Base-by-base conservation (phyloP, 2,888 invertebrate genomes). In the Orthosia incerta region DNA sequence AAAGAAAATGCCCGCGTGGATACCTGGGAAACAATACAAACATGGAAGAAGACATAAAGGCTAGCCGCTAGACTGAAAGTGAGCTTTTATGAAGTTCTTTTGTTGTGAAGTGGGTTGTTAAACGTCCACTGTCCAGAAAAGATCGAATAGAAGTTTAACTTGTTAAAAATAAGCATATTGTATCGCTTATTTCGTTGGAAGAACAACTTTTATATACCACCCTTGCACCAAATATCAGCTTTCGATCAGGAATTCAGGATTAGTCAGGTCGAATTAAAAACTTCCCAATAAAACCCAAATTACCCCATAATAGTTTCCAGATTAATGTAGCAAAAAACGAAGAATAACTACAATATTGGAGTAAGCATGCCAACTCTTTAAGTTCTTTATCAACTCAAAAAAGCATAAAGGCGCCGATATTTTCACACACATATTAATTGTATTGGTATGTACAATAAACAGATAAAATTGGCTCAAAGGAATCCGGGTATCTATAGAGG, bases 391-490 rank as follows among this genome's bases (percentile, higher is more conserved):
- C 16, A 62, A 51, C n/a, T 12, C 18, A 55, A 56, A 71, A 66
- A 60, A 64, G 0, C 39, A 26, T 45, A 81, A 86, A 86, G 67
- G 69, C 16, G 61, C 84, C 80, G 76, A 74, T 67, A 74, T 57
- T 64, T 76, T 80, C 75, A 73, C 80, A 80, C 76, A 75, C 76
- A 73, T 81, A 67, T 67, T 80, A 76, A 80, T 86, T 76, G 77
- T 84, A 71, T 76, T 76, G 76, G 61, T 72, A 71, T 57, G 53
- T 55, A 71, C 64, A 74, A 82, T 51, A 80, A 78, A 80, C 77
- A 80, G 71, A 81, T 68, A 75, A 75, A 79, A 86, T 74, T 86
- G 75, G 61, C 76, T 83, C 70, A 83, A 82, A 75, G 61, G 80
- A 82, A 80, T 84, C 79, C 68, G 71, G 76, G 80, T 71, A 84